Evolutionary conservation across 2,888 invertebrate genomes (phyloP).

Genomic region (Pristionchus fissidentatus): DNA sequence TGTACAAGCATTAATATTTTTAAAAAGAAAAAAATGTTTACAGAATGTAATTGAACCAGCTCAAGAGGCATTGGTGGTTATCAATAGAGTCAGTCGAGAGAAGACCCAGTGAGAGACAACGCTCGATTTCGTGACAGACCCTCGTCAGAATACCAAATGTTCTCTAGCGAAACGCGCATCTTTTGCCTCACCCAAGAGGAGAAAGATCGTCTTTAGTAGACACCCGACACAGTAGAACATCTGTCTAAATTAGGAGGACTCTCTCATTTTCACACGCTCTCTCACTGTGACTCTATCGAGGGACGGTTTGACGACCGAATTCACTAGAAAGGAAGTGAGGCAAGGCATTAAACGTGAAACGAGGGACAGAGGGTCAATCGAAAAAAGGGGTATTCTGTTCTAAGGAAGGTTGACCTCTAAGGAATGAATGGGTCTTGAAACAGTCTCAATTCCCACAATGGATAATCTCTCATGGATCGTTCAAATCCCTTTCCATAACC

Average conservation of each 20-base stretch:
- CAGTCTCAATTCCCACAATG: not conserved
- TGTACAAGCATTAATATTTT: not conserved
- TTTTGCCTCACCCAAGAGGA: not conserved
- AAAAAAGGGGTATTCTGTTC: not conserved
- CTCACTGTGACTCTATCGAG: not conserved
- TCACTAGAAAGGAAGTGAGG: not conserved
- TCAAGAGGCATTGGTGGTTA: not conserved
- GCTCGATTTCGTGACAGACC: not conserved
- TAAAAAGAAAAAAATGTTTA: not conserved
- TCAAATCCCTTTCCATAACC: too few relatives aligned
- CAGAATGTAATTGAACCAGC: too few relatives aligned
- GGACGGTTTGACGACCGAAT: too few relatives aligned
- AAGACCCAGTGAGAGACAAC: not conserved
- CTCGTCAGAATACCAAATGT: conserved; percentile 27
- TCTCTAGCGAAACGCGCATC: not conserved
- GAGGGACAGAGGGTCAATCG: not conserved
- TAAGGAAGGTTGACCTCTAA: not conserved
- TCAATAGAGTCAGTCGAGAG: not conserved
- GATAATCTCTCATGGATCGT: too few relatives aligned
- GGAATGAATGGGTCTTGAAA: not conserved
- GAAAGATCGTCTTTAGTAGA: not conserved
- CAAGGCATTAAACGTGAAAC: not conserved
- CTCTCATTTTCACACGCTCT: not conserved
- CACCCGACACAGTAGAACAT: not conserved
- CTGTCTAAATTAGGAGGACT: conserved; percentile 24